Evolutionary conservation across 92 coral and sea anemone genomes (phyloP).

Genomic region (Epizoanthus scotinus): DNA sequence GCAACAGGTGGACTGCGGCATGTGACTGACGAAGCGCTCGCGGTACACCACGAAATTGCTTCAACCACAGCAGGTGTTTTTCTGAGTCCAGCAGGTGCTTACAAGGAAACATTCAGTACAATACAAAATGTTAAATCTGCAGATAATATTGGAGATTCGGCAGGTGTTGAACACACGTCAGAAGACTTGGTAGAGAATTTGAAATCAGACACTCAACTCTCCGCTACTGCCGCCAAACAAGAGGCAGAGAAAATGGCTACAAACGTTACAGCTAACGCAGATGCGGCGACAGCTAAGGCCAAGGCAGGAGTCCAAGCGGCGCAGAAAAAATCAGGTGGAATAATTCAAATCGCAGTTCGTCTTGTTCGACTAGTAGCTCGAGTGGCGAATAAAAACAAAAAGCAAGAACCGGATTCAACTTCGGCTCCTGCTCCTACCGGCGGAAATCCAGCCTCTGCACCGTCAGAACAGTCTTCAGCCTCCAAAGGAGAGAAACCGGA

Average conservation of each 20-base stretch:
- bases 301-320: conserved; percentile 62
- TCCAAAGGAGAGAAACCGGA: conserved; percentile 19
- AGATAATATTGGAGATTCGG: background rate
- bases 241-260: conserved; percentile 47
- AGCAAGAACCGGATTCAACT: background rate
- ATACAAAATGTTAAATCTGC: conserved; percentile 20
- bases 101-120: conserved; percentile 24
- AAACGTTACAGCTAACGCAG: conserved; percentile 58
- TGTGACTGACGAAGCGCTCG: conserved; percentile 14
- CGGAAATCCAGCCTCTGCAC: conserved; percentile 24
- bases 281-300: conserved; percentile 48
- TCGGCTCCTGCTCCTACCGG: conserved; percentile 5
- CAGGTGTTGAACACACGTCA: conserved; percentile 20
- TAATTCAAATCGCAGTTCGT: conserved; percentile 74
- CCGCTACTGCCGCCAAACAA: conserved; percentile 53
- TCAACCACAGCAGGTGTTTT: conserved; percentile 43
- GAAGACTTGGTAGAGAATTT: conserved; percentile 64
- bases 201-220: conserved; percentile 52
- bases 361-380: conserved; percentile 71
- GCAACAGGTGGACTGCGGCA: no score
- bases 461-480: conserved; percentile 37
- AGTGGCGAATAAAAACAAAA: conserved; percentile 62
- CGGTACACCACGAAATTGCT: conserved; percentile 15
- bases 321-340: conserved; percentile 71
- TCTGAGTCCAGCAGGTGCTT: conserved; percentile 19